Evolutionary conservation across 2,888 invertebrate species (phyloP).

Genomic region (Aethes cnicana): DNA sequence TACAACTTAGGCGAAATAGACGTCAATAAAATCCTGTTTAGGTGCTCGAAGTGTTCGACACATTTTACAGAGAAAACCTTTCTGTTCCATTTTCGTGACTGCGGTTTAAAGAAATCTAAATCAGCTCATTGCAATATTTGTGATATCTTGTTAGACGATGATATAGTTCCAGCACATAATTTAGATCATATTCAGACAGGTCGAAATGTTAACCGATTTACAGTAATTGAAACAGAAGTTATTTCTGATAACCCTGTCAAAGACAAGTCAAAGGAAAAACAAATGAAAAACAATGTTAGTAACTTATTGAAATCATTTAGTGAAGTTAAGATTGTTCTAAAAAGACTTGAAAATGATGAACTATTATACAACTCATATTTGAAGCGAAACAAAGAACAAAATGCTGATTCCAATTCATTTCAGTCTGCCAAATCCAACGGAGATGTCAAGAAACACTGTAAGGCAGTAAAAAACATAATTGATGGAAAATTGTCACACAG

Average conservation of each 20-base stretch:
- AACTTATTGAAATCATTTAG: conserved; percentile 1
- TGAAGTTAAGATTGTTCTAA: conserved; percentile 15
- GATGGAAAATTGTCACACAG: too few relatives aligned
- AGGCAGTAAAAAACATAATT: too few relatives aligned
- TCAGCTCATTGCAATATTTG: conserved; percentile 55
- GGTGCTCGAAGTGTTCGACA: conserved; percentile 56
- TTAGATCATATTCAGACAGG: conserved; percentile 38
- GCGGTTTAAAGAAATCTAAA: conserved; percentile 42
- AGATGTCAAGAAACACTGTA: not conserved
- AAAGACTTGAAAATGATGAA: conserved; percentile 3
- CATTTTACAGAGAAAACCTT: conserved; percentile 55
- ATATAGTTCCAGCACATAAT: conserved; percentile 43
- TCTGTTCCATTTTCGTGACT: conserved; percentile 47
- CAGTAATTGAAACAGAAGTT: conserved; percentile 41
- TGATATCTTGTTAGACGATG: conserved; percentile 53
- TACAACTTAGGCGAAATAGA: conserved; percentile 43
- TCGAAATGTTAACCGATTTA: conserved; percentile 40
- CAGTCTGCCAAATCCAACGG: too few relatives aligned
- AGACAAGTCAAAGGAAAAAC: conserved; percentile 16
- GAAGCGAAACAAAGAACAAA: not conserved
- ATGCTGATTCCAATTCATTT: not conserved
- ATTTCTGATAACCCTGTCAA: conserved; percentile 25
- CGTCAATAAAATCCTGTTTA: conserved; percentile 47
- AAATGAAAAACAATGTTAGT: conserved; percentile 9
- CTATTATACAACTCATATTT: not conserved